Percentiles rank a stretch among this genome's conserved stretches.
These are phyloP conservation scores for Tetragnatha montana DNA, from an alignment of 2,888 invertebrate genomes.

Conservation along the genomic window DNA sequence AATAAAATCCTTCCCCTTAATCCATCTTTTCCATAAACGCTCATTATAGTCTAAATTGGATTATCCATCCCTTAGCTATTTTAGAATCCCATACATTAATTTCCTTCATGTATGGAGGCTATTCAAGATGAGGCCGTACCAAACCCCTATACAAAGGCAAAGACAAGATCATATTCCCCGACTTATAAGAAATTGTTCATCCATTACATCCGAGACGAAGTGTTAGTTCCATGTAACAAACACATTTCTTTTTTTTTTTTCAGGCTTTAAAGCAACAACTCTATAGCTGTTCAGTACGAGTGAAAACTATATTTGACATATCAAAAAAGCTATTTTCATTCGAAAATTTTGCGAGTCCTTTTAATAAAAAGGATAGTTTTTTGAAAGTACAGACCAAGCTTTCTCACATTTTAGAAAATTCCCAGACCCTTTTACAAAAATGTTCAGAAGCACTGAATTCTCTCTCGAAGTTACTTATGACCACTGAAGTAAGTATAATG, in stretches of 20 bases:
- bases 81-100: too few relatives aligned
- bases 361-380: neutral
- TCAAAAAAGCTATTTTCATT: conserved; percentile 25
- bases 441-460: conserved; percentile 34
- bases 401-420: conserved; percentile 16
- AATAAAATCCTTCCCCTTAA: too few relatives aligned
- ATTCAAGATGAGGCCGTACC: too few relatives aligned
- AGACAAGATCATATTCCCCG: too few relatives aligned
- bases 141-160: too few relatives aligned
- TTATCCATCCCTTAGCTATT: too few relatives aligned
- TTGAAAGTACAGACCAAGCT: conserved; percentile 37
- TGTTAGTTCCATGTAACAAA: too few relatives aligned
- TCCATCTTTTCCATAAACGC: too few relatives aligned
- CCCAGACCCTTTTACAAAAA: conserved; percentile 16
- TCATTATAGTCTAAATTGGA: too few relatives aligned
- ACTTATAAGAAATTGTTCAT: too few relatives aligned
- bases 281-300: conserved; percentile 38
- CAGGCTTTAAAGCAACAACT: conserved; percentile 67
- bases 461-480: conserved; percentile 27
- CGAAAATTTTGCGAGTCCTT: neutral
- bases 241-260: neutral
- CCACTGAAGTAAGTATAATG: conserved; percentile 6
- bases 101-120: too few relatives aligned
- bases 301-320: conserved; percentile 45
- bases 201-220: too few relatives aligned